Evolutionary conservation across 2,888 invertebrate genomes (phyloP).

Genomic region (Ceriagrion tenellum): DNA sequence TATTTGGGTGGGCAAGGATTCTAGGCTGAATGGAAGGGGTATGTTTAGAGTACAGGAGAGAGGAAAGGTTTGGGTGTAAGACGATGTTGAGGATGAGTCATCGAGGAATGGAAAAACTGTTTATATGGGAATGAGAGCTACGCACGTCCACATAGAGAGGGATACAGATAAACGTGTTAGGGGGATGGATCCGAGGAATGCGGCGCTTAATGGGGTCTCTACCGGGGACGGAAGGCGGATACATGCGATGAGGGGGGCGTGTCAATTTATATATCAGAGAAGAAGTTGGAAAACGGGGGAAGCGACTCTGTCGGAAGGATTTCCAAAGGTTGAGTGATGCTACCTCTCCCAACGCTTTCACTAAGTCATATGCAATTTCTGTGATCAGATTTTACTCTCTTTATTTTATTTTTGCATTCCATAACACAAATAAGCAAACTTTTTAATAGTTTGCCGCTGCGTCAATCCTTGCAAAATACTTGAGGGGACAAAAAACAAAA

Average conservation of each 20-base stretch:
- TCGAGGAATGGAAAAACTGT: not conserved
- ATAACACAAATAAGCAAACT: not conserved
- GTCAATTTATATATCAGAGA: constrained; percentile 72
- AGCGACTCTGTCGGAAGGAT: not conserved
- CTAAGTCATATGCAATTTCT: not conserved
- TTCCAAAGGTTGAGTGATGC: not conserved
- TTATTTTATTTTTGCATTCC: not conserved
- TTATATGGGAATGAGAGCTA: no score
- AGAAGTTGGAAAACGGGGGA: not conserved
- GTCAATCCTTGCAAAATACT: no score
- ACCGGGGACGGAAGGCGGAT: no score
- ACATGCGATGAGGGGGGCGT: no score
- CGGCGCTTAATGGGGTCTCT: not conserved
- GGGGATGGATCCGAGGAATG: no score
- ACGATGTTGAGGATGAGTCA: no score
- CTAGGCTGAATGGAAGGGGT: not conserved
- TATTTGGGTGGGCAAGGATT: not conserved
- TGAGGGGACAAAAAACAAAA: no score
- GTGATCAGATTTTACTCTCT: not conserved
- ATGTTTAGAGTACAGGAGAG: not conserved
- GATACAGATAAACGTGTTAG: constrained; percentile 71
- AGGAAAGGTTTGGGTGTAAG: no score
- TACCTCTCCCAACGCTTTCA: no score
- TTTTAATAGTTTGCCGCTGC: no score
- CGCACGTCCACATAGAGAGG: no score